A percentile compares a stretch with the other conserved stretches of the same genome.
phyloP scores from a whole-genome alignment of 2,797 vertebrate genomes.

The Anguilla obscura region DNA sequence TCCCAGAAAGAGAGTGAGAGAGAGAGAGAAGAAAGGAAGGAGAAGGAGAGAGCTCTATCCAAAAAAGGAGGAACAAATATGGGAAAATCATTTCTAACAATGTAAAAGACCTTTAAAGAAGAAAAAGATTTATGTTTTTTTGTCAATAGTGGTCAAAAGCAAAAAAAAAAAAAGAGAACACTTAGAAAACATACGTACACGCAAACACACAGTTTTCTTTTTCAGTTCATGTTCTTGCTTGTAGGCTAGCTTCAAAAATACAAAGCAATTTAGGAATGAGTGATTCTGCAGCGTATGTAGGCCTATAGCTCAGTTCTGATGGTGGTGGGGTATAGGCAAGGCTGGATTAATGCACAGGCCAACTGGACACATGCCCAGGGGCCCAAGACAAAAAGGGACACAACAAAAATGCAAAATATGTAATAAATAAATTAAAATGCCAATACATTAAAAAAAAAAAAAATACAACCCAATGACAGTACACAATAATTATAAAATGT shows the following conservation, averaged over 20 bases:
- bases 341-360: too few species aligned
- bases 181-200: constrained; percentile 3
- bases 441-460: too few species aligned
- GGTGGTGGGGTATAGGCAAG: background rate
- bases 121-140: constrained; percentile 57
- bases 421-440: too few species aligned
- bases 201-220: constrained; percentile 8
- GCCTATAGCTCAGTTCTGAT: background rate
- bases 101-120: constrained; percentile 78
- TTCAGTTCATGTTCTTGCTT: background rate
- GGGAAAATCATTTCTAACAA: constrained; percentile 77
- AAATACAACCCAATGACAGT: too few species aligned
- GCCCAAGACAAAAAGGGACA: too few species aligned
- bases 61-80: constrained; percentile 44
- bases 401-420: too few species aligned
- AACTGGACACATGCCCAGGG: too few species aligned
- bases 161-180: constrained; percentile 40
- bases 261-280: background rate
- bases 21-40: constrained; percentile 72
- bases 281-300: background rate
- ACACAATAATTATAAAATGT: too few species aligned
- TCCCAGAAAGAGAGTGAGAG: constrained; percentile 58
- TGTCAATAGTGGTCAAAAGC: constrained; percentile 62
- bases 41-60: constrained; percentile 59
- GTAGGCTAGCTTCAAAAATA: constrained; percentile 21